Evolutionary conservation across 2,888 invertebrate species (phyloP), one percentile per base, ranked within the genome.

Genomic region (Andrena chrysosceles): DNA sequence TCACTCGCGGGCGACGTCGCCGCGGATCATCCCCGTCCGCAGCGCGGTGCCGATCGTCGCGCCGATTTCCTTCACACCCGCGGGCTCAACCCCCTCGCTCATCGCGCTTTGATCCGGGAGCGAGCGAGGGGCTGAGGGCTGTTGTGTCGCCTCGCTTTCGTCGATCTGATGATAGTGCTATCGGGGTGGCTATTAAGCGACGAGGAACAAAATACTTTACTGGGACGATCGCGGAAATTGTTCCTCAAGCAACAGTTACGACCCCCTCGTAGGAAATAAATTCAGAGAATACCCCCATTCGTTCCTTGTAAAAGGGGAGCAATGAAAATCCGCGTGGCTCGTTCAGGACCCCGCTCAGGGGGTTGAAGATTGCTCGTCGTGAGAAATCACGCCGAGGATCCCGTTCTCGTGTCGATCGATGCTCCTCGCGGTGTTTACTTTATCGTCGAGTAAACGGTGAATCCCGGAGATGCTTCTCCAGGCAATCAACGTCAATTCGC

Each of bases 401-500:
- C 52, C 49, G 1, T 54, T 26, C n/a, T 6, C 16, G 26, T 29
- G 29, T 4, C 59, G 54, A 81, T 78, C 78, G 78, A 72, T 72
- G 67, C 26, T 10, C 23, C 49, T 23, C 54, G 33, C 62, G 49
- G 42, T 72, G 62, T 81, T 81, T 81, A 72, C 78, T 54, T 72
- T 72, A 73, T 79, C 73, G 42, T 31, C 56, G 80, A 35, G 71
- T 42, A 63, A 63, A 81, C 72, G 56, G 31, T n/a, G 31, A 69
- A 83, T 81, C 81, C 68, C 20, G 29, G 64, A 7, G 63, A 81
- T 72, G 81, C 77, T 83, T 82, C 77, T 29, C 16, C 64, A 48
- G 74, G 74, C 66, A 83, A 83, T 83, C 83, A 83, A 78, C 82
- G 81, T 71, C 82, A 62, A 70, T 77, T 70, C 83, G 78, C 84